phyloP scores from a whole-genome alignment of 2,888 invertebrate species.

The Harmothoe impar region DNA sequence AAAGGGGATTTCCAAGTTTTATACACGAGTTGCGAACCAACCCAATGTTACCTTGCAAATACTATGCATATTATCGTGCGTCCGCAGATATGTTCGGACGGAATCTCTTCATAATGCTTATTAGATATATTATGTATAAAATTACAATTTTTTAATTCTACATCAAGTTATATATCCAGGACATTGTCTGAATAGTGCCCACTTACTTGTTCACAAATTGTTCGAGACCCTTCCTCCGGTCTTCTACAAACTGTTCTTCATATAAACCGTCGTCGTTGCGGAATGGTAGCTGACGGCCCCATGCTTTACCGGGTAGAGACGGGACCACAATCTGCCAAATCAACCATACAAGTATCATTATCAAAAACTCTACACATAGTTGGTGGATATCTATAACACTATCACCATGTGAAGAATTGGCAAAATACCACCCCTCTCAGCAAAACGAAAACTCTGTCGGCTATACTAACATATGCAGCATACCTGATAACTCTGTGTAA shows the following conservation, averaged over 20 bases:
- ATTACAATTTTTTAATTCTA: no score
- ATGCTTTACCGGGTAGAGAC: slow-evolving; percentile 97
- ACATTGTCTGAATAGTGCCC: not conserved
- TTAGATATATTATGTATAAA: no score
- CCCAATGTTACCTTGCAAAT: no score
- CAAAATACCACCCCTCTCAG: no score
- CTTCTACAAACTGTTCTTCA: slow-evolving; percentile 99
- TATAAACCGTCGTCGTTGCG: slow-evolving; percentile 99
- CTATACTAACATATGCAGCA: no score
- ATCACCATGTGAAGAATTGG: not conserved
- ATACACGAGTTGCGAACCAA: slow-evolving; percentile 45
- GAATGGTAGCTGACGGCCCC: slow-evolving; percentile 99
- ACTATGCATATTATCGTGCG: no score
- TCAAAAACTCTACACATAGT: not conserved
- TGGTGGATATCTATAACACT: not conserved
- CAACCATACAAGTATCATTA: not conserved
- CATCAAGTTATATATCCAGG: no score
- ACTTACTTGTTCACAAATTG: slow-evolving; percentile 98
- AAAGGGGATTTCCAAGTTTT: not conserved
- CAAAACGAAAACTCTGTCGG: no score
- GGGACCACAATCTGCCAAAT: slow-evolving; percentile 96
- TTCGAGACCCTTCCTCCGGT: slow-evolving; percentile 97
- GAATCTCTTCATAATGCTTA: no score
- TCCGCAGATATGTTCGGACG: no score
- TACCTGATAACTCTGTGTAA: no score